Conservation (phyloP, 2,888 invertebrate species). For the Andrena flavipes region DNA sequence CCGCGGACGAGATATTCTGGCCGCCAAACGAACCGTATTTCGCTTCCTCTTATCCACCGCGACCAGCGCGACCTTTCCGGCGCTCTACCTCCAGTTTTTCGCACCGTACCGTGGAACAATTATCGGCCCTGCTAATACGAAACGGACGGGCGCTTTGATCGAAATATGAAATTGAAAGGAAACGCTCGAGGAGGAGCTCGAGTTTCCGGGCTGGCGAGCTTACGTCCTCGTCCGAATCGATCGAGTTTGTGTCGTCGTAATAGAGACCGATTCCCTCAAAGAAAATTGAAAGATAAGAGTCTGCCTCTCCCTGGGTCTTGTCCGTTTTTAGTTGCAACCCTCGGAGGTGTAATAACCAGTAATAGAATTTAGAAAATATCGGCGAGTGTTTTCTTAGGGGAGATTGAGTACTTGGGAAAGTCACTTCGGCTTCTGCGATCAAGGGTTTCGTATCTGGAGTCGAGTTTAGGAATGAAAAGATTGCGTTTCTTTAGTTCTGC, state of each 20-base stretch:
- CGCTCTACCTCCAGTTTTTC: neutral
- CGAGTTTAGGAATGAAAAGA: too few species aligned
- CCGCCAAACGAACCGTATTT: slow-evolving; percentile 18
- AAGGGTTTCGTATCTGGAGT: too few species aligned
- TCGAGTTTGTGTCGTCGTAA: neutral
- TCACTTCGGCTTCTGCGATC: too few species aligned
- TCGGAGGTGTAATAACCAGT: too few species aligned
- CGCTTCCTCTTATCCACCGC: too few species aligned
- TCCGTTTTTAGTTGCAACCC: neutral
- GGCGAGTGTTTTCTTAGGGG: too few species aligned
- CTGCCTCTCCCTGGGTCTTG: neutral
- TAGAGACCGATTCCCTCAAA: neutral
- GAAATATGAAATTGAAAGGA: slow-evolving; percentile 22
- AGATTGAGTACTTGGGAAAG: too few species aligned
- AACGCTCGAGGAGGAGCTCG: neutral
- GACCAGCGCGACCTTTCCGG: neutral
- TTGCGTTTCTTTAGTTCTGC: too few species aligned
- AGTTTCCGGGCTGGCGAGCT: neutral
- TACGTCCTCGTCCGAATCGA: neutral
- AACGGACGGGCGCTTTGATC: neutral
- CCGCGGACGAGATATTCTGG: slow-evolving; percentile 19
- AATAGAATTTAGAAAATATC: too few species aligned
- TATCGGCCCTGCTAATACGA: neutral
- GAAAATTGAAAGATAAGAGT: neutral
- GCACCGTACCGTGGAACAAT: slow-evolving; percentile 20